A percentile compares a stretch with the other conserved stretches of the same genome.
Evolutionary conservation across 1,140 invertebrate genomes (phyloP).

Genomic region (Drosophila elegans): DNA sequence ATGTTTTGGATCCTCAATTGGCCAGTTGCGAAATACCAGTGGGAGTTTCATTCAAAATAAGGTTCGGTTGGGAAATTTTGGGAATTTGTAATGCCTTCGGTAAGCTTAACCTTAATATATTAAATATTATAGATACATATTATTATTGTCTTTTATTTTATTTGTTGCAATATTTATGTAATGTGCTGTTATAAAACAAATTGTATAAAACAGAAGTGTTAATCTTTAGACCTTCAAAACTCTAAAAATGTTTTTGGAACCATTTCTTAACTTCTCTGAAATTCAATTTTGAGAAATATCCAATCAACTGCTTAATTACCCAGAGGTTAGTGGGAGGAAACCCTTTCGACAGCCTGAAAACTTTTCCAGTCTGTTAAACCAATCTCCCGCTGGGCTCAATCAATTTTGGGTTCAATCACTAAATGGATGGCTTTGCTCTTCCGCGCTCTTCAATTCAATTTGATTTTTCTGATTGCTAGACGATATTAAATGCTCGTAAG

Average conservation of each 20-base stretch:
- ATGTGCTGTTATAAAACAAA: no score
- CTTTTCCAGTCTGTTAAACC: conserved; percentile 12
- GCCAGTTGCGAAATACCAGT: conserved; percentile 3
- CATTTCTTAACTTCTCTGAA: not conserved
- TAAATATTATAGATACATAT: no score
- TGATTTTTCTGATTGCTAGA: conserved; percentile 31
- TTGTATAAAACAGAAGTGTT: no score
- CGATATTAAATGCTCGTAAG: conserved; percentile 45
- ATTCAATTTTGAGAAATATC: not conserved
- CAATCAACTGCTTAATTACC: conserved; percentile 33
- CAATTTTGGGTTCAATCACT: conserved; percentile 19
- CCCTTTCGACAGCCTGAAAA: conserved; percentile 23
- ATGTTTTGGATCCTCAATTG: conserved; percentile 25
- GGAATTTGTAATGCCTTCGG: not conserved
- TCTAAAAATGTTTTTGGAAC: not conserved
- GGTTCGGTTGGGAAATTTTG: conserved; percentile 1
- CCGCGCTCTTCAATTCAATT: conserved; percentile 16
- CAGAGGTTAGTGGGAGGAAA: conserved; percentile 29
- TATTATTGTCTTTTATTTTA: no score
- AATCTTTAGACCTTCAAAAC: not conserved
- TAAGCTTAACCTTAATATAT: no score
- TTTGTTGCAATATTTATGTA: no score
- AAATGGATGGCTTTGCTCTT: conserved; percentile 9
- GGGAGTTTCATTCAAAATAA: conserved; percentile 2
- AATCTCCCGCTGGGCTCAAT: conserved; percentile 48